Evolutionary conservation across 2,113 vertebrate genomes (phyloP), one percentile per base, ranked within the genome.

Genomic region (Laticauda colubrina): DNA sequence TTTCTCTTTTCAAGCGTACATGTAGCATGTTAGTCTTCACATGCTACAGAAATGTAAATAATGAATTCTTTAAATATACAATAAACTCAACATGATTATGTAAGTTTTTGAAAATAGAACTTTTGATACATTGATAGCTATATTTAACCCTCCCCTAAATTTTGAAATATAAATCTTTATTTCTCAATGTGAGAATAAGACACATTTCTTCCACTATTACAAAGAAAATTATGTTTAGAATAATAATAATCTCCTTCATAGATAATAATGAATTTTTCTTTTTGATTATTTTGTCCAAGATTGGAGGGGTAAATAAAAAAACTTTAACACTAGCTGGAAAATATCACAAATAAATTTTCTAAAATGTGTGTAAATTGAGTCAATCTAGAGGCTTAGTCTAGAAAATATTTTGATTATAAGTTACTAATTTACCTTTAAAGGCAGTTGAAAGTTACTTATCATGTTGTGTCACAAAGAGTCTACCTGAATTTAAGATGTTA

Each of bases 1-100:
- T 91, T 61, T 91, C 81, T 92, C 18, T 2, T 92, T 95, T 90
- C 59, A 93, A 87, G 81, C 6, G 93, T 39, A 39, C 34, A 39
- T 39, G 34, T 39, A 39, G 34, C 34, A 39, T 39, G 34, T 94
- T 93, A 89, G 94, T 88, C 85, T 91, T 81, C 75, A 43, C 89
- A 95, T 43, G 43, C 48, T 93, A 85, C 23, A 88, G 87, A 61
- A 34, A 59, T 93, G 87, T 91, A 88, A 24, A 45, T 53, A 57
- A 20, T 75, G 3, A 94, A 95, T 96, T 90, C 87, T 94, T 95
- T 95, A 95, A 56, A 95, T 86, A 94, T 4, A 93, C 87, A 9
- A 8, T 87, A 89, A 95, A 97, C 88, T 96, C 95, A 96, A 75
- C 4, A 96, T 14, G 96, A 94, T 20, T 96, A 93, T 85, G 54